Evolutionary conservation across 2,888 invertebrate genomes (phyloP).

Genomic region (Drosophila picticornis): DNA sequence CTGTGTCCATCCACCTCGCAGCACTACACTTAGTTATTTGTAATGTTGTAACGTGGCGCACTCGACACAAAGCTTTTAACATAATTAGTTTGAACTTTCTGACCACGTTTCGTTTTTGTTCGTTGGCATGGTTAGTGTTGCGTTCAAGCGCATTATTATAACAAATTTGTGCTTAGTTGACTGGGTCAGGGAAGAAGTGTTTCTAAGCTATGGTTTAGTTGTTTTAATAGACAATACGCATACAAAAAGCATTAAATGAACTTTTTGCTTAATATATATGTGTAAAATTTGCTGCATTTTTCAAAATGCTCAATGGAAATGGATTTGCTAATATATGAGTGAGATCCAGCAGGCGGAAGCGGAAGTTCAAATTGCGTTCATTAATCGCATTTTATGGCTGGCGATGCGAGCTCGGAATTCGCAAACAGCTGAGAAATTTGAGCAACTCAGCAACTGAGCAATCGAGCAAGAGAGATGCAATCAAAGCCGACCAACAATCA

Average conservation of each 20-base stretch:
- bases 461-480: conserved; percentile 10
- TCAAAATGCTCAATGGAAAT: conserved; percentile 11
- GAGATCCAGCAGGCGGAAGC: conserved; percentile 35
- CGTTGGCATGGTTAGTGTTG: conserved; percentile 83
- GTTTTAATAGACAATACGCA: conserved; percentile 21
- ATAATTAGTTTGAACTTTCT: conserved; percentile 85
- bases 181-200: background rate
- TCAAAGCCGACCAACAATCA: conserved; percentile 44
- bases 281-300: conserved; percentile 5
- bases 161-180: conserved; percentile 18
- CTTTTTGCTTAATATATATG: background rate
- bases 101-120: conserved; percentile 84
- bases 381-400: conserved; percentile 56
- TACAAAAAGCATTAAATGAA: conserved; percentile 6
- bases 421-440: conserved; percentile 33
- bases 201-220: conserved; percentile 8
- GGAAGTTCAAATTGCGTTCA: conserved; percentile 59
- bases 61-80: conserved; percentile 82
- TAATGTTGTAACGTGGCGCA: conserved; percentile 45
- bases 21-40: conserved; percentile 55
- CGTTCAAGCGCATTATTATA: conserved; percentile 74
- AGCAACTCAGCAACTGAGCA: conserved; percentile 1
- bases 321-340: conserved; percentile 23
- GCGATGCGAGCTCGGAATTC: conserved; percentile 44
- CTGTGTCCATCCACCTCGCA: conserved; percentile 28